Percentiles rank a stretch among this genome's conserved stretches.
Conservation (phyloP, 1,140 invertebrate genomes). For the Rhagoletis zephyria region DNA sequence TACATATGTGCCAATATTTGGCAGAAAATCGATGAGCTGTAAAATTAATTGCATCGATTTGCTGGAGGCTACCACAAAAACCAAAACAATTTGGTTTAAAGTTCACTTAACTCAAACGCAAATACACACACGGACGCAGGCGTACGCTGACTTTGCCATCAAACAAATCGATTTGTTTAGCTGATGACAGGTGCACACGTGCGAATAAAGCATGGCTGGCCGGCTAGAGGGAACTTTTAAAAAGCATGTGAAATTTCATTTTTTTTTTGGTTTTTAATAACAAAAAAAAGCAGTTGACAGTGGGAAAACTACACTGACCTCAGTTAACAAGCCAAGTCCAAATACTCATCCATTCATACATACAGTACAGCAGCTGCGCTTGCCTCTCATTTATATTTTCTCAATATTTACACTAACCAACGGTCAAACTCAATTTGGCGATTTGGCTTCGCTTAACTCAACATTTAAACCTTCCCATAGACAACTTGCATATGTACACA, state of each 20-base stretch:
- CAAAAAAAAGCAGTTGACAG: background rate
- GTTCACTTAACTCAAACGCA: background rate
- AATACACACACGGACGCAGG: background rate
- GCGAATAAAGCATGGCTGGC: background rate
- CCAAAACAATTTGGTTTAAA: background rate
- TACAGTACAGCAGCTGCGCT: background rate
- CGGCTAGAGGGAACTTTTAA: background rate
- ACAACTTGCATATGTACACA: background rate
- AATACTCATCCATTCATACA: background rate
- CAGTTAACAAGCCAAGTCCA: background rate
- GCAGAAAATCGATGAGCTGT: background rate
- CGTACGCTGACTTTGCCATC: too few species aligned
- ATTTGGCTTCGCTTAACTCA: conserved; percentile 24
- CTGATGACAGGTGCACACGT: conserved; percentile 19
- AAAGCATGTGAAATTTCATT: background rate
- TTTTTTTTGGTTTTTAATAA: background rate
- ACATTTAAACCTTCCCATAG: background rate
- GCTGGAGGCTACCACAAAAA: background rate
- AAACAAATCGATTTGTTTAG: conserved; percentile 30
- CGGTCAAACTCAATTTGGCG: conserved; percentile 4
- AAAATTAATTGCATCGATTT: conserved; percentile 20
- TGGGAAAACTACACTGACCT: background rate
- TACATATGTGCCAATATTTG: background rate
- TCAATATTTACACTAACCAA: background rate
- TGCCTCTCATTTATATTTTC: conserved; percentile 16